These are phyloP conservation scores for Otolemur garnettii DNA, from an alignment of 2,113 vertebrate species.

Conservation along the genomic window DNA sequence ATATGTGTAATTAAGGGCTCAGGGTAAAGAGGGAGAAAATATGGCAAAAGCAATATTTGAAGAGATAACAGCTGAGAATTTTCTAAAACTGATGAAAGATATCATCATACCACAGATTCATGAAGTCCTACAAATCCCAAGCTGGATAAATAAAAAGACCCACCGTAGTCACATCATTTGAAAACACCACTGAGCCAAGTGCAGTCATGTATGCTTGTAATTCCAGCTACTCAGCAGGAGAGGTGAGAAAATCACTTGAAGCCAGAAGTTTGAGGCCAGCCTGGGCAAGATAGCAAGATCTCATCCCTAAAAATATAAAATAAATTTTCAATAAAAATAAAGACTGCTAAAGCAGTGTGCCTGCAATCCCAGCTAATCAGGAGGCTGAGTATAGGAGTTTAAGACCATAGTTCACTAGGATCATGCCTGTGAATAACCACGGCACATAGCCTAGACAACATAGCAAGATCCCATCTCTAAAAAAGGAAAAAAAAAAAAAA, in stretches of 20 bases:
- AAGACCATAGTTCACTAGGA: not conserved
- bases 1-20: not conserved
- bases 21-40: not conserved
- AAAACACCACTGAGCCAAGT: not conserved
- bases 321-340: not conserved
- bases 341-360: not conserved
- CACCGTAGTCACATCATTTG: not conserved
- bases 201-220: not conserved
- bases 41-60: not conserved
- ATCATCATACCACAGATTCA: not conserved
- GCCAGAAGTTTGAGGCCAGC: not conserved
- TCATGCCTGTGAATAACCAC: no score
- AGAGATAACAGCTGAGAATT: constrained; percentile 17
- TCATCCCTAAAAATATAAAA: not conserved
- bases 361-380: not conserved
- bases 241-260: not conserved
- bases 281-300: not conserved
- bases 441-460: not conserved
- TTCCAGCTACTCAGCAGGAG: no score
- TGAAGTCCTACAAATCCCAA: constrained; percentile 34
- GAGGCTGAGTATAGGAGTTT: not conserved
- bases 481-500: not conserved
- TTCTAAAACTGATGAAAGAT: not conserved
- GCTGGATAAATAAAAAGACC: not conserved
- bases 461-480: not conserved